Evolutionary conservation across 2,888 invertebrate species (phyloP).

Genomic region (Strigamia crassipes): DNA sequence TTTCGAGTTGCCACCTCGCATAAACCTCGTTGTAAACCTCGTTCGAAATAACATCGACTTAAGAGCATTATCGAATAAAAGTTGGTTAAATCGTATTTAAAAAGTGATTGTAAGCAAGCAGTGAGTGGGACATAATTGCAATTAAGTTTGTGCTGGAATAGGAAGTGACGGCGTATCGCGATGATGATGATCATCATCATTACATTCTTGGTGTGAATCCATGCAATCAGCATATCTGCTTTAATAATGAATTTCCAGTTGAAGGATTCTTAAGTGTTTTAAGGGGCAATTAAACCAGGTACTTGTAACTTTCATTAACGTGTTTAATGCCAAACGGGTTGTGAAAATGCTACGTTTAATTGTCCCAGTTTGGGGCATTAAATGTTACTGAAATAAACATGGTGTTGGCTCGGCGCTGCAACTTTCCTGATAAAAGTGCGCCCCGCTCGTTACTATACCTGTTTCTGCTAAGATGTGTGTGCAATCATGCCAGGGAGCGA

Average conservation of each 20-base stretch:
- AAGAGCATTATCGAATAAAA: too few relatives aligned
- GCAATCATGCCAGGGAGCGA: conserved; percentile 6
- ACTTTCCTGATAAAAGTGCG: conserved; percentile 39
- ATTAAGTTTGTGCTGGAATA: neutral
- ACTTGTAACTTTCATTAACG: conserved; percentile 48
- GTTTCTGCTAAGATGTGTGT: neutral
- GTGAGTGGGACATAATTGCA: too few relatives aligned
- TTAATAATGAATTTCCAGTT: conserved; percentile 49
- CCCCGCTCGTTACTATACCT: neutral
- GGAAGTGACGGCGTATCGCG: neutral
- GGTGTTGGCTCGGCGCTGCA: neutral
- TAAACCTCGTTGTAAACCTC: too few relatives aligned
- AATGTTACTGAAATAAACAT: conserved; percentile 47
- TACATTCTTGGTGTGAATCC: conserved; percentile 43
- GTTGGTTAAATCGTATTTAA: too few relatives aligned
- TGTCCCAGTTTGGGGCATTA: conserved; percentile 47
- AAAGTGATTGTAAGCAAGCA: too few relatives aligned
- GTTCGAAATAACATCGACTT: too few relatives aligned
- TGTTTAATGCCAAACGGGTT: conserved; percentile 48
- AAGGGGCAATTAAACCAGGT: conserved; percentile 48
- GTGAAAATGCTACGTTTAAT: conserved; percentile 47
- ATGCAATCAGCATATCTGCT: conserved; percentile 45
- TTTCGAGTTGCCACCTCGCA: too few relatives aligned
- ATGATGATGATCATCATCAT: neutral
- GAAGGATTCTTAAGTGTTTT: conserved; percentile 48